Base-by-base conservation (phyloP, 1,140 invertebrate species). In the Trinorchestia longiramus region DNA sequence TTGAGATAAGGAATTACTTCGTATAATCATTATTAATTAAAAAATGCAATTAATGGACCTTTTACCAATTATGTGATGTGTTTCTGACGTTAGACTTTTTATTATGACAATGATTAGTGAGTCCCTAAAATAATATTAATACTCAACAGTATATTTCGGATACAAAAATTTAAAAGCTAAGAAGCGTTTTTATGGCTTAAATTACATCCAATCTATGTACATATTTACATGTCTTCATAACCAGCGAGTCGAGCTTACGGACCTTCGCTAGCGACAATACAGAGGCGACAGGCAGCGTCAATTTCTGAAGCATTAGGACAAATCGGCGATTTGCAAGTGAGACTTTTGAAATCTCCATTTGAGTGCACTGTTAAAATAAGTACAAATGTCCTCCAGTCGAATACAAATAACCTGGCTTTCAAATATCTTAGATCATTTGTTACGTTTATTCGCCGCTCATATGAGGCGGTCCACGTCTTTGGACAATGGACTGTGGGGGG, bases 351-450 rank as follows among this genome's bases (percentile, higher is more conserved):
- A 94, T 43, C 92, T 94, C 92, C 47, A 94, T 94, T 94, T 94
- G 43, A 94, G 92, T 94, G 92, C 43, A 47, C 43, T 43, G 92
- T 94, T 94, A 94, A 47, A 94, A 94, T 94, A 94, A 94, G 92
- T 94, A 94, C 92, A 47, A 94, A 94, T 94, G 92, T 94, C 92
- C 92, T 94, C 43, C 44, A 43, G 92, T 94, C 92, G 92, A 94
- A 94, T 94, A 94, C 92, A 94, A 94, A 94, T 94, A 94, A 94
- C 92, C 92, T 15, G 92, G 92, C 92, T 94, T 94, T 94, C 92
- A 94, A 94, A 94, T 94, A 94, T 94, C 92, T 94, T 94, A 94
- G 92, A 94, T 94, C 92, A 47, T 94, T 94, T 94, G 92, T 94
- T 94, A 94, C 44, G 92, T 94, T 94, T 94, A 94, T 47, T 94